phyloP scores from a whole-genome alignment of 2,888 invertebrate species.

The Beris morrisii region DNA sequence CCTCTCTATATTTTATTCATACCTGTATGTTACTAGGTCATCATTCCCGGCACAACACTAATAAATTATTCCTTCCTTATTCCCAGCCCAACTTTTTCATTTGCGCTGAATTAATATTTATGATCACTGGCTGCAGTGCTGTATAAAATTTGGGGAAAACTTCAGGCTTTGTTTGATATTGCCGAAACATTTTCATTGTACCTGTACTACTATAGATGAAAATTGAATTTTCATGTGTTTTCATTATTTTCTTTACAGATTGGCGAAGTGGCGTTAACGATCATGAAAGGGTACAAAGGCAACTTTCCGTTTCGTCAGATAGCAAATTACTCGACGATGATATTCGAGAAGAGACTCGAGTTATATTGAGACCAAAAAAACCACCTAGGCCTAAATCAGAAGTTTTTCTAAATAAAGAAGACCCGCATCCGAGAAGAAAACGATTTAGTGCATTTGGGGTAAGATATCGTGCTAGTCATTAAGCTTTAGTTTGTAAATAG shows the following conservation, averaged over 20 bases:
- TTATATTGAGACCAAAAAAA: conserved; percentile 86
- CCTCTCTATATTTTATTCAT: too few species aligned
- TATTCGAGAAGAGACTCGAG: conserved; percentile 84
- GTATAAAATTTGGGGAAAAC: too few species aligned
- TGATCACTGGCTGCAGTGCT: too few species aligned
- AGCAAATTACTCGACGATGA: conserved; percentile 89
- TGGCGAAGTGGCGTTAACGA: conserved; percentile 73
- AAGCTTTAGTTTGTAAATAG: background rate
- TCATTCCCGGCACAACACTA: too few species aligned
- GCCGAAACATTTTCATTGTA: too few species aligned
- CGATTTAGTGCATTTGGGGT: conserved; percentile 97
- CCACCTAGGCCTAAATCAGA: conserved; percentile 95
- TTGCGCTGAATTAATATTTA: too few species aligned
- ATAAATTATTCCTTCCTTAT: too few species aligned
- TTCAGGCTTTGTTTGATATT: too few species aligned
- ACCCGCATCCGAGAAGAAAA: conserved; percentile 78
- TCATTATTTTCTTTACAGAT: conserved; percentile 61
- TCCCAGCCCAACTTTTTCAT: too few species aligned
- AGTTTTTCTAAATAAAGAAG: conserved; percentile 81
- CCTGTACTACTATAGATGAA: too few species aligned
- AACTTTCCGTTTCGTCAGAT: conserved; percentile 89
- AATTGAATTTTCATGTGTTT: too few species aligned
- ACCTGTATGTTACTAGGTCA: too few species aligned
- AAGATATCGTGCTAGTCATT: conserved; percentile 50
- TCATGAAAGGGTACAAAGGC: conserved; percentile 84